phyloP scores from a whole-genome alignment of 2,888 invertebrate species.

The Acleris literana region DNA sequence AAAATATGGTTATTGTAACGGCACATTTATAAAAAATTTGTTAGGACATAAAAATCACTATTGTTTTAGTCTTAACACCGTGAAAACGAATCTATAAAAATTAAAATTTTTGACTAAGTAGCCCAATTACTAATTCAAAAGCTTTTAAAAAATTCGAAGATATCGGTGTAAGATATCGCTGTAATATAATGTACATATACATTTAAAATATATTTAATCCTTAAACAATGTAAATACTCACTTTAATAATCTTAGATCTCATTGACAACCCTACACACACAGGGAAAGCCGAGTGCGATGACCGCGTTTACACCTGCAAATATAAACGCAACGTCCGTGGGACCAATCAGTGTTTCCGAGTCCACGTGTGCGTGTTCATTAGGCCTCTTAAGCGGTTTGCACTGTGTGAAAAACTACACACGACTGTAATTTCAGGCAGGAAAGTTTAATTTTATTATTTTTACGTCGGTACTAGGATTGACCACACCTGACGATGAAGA shows the following conservation, averaged over 20 bases:
- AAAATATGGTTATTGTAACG: no score
- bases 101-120: no score
- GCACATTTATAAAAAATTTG: no score
- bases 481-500: background rate
- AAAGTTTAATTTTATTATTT: background rate
- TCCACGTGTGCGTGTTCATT: conserved; percentile 57
- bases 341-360: conserved; percentile 54
- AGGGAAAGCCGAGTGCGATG: conserved; percentile 64
- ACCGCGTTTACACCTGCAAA: conserved; percentile 79
- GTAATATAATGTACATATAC: no score
- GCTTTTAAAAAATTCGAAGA: no score
- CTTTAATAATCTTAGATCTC: conserved; percentile 37
- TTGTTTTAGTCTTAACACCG: no score
- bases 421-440: conserved; percentile 1
- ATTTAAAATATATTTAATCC: background rate
- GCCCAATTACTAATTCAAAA: no score
- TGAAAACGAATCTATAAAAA: no score
- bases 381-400: conserved; percentile 33
- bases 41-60: no score
- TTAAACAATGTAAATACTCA: background rate
- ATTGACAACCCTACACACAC: conserved; percentile 51
- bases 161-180: no score
- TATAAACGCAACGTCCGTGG: conserved; percentile 63
- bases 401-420: conserved; percentile 4
- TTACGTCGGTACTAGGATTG: background rate